Percentiles rank a stretch among this genome's conserved stretches.
These are phyloP conservation scores for Pollenia griseotomentosa DNA, from an alignment of 2,888 invertebrate species.

Conservation along the genomic window DNA sequence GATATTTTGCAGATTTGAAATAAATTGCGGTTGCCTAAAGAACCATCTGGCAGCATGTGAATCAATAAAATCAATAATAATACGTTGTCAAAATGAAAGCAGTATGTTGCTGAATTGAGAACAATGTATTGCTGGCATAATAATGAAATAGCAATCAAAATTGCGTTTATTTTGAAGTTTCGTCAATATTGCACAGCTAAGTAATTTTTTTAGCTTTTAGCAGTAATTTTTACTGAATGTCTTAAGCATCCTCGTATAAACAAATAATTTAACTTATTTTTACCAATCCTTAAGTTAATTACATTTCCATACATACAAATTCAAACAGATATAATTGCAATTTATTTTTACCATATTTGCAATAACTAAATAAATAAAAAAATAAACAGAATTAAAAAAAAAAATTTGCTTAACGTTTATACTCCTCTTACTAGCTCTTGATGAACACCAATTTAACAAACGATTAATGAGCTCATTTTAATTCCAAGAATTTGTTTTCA, in stretches of 20 bases:
- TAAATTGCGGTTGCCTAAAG: too few species aligned
- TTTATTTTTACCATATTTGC: conserved; percentile 53
- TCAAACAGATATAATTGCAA: conserved; percentile 13
- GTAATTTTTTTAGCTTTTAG: too few species aligned
- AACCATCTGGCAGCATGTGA: too few species aligned
- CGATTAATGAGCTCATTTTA: conserved; percentile 71
- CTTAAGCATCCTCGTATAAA: conserved; percentile 20
- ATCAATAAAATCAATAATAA: too few species aligned
- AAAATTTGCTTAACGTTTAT: conserved; percentile 11
- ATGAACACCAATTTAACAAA: conserved; percentile 43
- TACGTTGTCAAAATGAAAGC: too few species aligned
- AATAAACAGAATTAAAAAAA: neutral
- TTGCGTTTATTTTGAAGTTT: too few species aligned
- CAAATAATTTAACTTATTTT: neutral
- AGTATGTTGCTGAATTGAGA: too few species aligned
- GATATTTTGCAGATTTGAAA: too few species aligned
- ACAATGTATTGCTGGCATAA: too few species aligned
- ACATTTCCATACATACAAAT: conserved; percentile 19
- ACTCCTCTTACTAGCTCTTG: conserved; percentile 20
- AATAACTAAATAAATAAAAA: conserved; percentile 30
- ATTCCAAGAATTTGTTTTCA: conserved; percentile 59
- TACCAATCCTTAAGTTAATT: conserved; percentile 37
- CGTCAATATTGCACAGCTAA: too few species aligned
- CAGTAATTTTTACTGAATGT: neutral
- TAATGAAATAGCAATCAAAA: too few species aligned